Percentiles rank a stretch among this genome's conserved stretches.
These are phyloP conservation scores for Drepana arcuata DNA, from an alignment of 1,140 invertebrate genomes.

Conservation along the genomic window DNA sequence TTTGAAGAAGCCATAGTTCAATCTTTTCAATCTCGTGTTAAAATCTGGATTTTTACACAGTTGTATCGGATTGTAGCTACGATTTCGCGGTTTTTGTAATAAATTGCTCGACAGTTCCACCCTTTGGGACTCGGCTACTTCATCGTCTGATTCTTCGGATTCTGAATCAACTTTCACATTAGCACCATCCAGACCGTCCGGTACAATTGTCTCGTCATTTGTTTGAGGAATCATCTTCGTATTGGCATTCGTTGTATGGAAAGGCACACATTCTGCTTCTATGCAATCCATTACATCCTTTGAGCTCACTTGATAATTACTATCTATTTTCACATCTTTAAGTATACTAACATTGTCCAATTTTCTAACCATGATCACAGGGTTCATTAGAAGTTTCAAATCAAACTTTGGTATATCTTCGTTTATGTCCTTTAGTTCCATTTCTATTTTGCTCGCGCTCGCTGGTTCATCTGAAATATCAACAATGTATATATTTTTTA, in stretches of 20 bases:
- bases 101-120: conserved; percentile 36
- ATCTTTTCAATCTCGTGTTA: conserved; percentile 49
- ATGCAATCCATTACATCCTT: conserved; percentile 29
- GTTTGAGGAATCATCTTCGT: background rate
- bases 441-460: background rate
- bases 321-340: conserved; percentile 17
- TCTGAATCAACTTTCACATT: conserved; percentile 3
- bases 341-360: conserved; percentile 46
- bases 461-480: background rate
- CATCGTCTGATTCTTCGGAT: conserved; percentile 1
- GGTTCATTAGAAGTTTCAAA: conserved; percentile 42
- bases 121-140: conserved; percentile 7
- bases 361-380: conserved; percentile 42
- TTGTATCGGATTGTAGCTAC: conserved; percentile 44
- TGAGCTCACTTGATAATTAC: conserved; percentile 18
- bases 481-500: background rate
- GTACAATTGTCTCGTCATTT: background rate
- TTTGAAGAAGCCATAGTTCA: conserved; percentile 41
- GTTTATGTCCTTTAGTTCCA: conserved; percentile 2
- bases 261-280: conserved; percentile 31
- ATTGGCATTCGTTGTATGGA: conserved; percentile 2
- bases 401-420: conserved; percentile 29
- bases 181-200: background rate
- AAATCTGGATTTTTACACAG: conserved; percentile 64
- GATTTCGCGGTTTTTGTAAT: conserved; percentile 46